Percentiles rank a stretch among this genome's conserved stretches.
Evolutionary conservation across 2,113 vertebrate genomes (phyloP).

Genomic region (Ochotona princeps): DNA sequence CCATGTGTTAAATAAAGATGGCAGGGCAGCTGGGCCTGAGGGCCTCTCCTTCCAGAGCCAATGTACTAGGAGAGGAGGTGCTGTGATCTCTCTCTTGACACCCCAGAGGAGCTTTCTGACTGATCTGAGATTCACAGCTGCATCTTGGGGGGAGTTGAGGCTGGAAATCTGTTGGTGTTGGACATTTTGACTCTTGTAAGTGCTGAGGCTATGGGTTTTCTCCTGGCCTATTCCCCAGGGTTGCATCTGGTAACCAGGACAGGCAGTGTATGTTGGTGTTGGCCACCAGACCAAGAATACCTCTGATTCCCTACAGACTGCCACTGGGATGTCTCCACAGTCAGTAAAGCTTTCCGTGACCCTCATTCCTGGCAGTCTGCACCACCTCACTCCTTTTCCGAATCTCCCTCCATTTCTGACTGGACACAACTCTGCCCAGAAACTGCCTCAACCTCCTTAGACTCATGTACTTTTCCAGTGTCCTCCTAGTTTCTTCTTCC

Average conservation of each 20-base stretch:
- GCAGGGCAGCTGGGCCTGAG: background rate
- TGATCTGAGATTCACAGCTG: background rate
- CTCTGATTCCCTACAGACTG: background rate
- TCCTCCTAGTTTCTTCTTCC: background rate
- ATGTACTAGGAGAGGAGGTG: rapidly evolving
- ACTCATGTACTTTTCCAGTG: background rate
- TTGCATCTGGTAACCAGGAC: background rate
- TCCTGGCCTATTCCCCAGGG: background rate
- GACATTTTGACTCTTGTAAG: background rate
- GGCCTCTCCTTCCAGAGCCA: background rate
- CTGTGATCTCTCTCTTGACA: background rate
- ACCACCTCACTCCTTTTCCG: background rate
- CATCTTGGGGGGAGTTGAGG: background rate
- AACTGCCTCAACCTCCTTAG: background rate
- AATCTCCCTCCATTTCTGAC: background rate
- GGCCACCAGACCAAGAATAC: background rate
- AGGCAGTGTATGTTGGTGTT: background rate
- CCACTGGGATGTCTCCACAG: background rate
- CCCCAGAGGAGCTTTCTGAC: background rate
- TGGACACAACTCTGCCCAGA: background rate
- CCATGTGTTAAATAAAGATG: background rate
- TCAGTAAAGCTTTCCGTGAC: background rate
- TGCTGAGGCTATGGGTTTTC: background rate
- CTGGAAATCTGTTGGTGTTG: background rate
- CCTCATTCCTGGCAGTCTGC: background rate